Conservation (phyloP, 2,888 invertebrate genomes). For the Fabriciana adippe region DNA sequence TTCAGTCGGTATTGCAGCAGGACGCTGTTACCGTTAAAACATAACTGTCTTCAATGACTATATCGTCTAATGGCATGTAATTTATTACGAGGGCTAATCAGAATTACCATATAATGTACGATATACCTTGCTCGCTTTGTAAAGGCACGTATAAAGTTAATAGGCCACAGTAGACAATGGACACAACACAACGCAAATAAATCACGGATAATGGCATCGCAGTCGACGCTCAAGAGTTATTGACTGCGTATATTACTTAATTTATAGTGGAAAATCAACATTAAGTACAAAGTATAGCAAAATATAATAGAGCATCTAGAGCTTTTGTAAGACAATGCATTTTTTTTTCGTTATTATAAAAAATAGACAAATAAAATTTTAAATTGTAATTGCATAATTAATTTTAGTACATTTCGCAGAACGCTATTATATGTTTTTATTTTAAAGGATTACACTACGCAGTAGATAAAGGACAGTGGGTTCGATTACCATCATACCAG, state of each 20-base stretch:
- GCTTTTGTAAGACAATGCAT: too few relatives aligned
- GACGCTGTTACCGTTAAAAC: slow-evolving; percentile 43
- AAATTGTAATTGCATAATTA: too few relatives aligned
- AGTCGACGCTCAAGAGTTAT: slow-evolving; percentile 64
- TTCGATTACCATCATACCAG: too few relatives aligned
- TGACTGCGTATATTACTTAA: slow-evolving; percentile 55
- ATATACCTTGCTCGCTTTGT: slow-evolving; percentile 54
- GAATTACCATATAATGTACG: slow-evolving; percentile 43
- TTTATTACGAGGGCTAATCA: slow-evolving; percentile 53
- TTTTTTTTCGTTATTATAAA: too few relatives aligned
- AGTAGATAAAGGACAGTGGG: too few relatives aligned
- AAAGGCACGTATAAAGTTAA: slow-evolving; percentile 50
- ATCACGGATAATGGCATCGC: slow-evolving; percentile 60
- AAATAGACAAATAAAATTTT: too few relatives aligned
- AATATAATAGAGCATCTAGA: too few relatives aligned
- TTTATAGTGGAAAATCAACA: slow-evolving; percentile 44
- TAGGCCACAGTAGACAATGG: slow-evolving; percentile 62
- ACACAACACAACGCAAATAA: slow-evolving; percentile 56
- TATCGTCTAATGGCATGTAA: slow-evolving; percentile 54
- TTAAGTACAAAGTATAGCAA: slow-evolving; percentile 22
- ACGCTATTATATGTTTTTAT: too few relatives aligned
- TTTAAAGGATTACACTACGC: too few relatives aligned
- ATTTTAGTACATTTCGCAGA: too few relatives aligned
- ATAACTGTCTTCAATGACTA: slow-evolving; percentile 45
- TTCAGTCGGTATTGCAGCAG: slow-evolving; percentile 20